Evolutionary conservation across 1,140 invertebrate genomes (phyloP).

Genomic region (Harlomillsia oculata): DNA sequence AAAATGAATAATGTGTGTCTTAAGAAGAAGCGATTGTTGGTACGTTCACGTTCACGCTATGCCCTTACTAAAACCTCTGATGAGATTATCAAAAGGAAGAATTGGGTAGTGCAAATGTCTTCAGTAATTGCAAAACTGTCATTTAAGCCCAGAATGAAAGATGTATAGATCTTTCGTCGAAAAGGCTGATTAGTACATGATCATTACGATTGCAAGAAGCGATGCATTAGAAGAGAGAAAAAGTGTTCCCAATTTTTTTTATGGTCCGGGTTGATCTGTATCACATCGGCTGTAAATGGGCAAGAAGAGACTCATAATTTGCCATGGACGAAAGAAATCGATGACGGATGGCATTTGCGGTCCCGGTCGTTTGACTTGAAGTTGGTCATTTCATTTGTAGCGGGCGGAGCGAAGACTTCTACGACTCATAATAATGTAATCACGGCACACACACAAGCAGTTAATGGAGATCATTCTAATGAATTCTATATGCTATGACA

Average conservation of each 20-base stretch:
- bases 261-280: constrained; percentile 7
- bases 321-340: neutral
- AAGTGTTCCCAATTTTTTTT: constrained; percentile 7
- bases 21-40: no score
- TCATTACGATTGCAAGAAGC: neutral
- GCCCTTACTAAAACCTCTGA: no score
- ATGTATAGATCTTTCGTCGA: constrained; percentile 5
- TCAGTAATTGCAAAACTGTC: no score
- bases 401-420: constrained; percentile 3
- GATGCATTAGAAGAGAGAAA: constrained; percentile 5
- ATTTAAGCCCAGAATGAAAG: neutral
- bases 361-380: constrained; percentile 1
- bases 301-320: constrained; percentile 5
- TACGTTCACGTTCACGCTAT: no score
- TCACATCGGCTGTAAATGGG: constrained; percentile 2
- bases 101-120: no score
- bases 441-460: neutral
- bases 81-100: no score
- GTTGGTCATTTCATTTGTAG: constrained; percentile 7
- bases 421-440: constrained; percentile 10
- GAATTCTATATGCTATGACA: constrained; percentile 11
- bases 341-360: constrained; percentile 12
- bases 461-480: neutral
- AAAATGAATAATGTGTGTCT: no score
- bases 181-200: neutral